A percentile compares a stretch with the other conserved stretches of the same genome.
Conservation (phyloP, 2,888 invertebrate species). For the Panorpa germanica region DNA sequence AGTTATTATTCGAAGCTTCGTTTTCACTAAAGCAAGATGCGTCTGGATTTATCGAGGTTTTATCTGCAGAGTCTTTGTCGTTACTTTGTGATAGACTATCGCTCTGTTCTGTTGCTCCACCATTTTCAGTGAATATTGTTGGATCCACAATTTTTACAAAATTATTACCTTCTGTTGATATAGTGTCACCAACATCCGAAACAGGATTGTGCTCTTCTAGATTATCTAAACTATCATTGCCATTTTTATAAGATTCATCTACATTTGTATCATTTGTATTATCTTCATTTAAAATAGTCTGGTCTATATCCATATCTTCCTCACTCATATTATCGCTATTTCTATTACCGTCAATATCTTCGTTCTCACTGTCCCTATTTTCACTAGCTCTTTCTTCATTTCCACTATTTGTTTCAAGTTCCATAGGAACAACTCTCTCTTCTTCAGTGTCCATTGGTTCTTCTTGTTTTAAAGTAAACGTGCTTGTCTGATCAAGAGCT, state of each 20-base stretch:
- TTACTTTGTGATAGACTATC: slow-evolving; percentile 24
- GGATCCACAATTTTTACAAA: slow-evolving; percentile 8
- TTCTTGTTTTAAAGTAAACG: too few species aligned
- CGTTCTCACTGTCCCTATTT: slow-evolving; percentile 4
- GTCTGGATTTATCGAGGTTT: too few species aligned
- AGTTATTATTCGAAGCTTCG: too few species aligned
- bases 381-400: neutral
- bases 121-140: slow-evolving; percentile 8
- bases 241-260: neutral
- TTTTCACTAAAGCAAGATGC: too few species aligned
- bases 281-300: slow-evolving; percentile 5
- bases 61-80: too few species aligned
- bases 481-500: too few species aligned
- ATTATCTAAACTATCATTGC: neutral
- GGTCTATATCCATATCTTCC: slow-evolving; percentile 9
- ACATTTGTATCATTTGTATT: slow-evolving; percentile 2
- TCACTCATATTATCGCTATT: slow-evolving; percentile 9
- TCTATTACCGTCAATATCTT: neutral
- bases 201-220: neutral
- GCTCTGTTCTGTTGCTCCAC: slow-evolving; percentile 20
- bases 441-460: too few species aligned
- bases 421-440: too few species aligned
- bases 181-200: neutral
- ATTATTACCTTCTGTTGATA: slow-evolving; percentile 8
- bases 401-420: slow-evolving; percentile 1